phyloP scores from a whole-genome alignment of 2,113 vertebrate species.

The Garra rufa region DNA sequence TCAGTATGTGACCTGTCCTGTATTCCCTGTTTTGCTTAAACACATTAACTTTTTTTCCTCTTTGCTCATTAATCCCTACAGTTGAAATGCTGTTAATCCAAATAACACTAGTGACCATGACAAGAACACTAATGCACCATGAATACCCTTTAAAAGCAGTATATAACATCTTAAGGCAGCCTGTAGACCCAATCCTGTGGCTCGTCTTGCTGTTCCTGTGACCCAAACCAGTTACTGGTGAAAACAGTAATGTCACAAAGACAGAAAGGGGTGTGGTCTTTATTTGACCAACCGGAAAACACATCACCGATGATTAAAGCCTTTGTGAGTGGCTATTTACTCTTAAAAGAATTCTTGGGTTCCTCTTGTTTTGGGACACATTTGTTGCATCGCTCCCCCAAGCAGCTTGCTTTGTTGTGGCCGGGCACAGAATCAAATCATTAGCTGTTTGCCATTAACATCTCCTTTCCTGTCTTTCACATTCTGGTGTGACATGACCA shows the following conservation, averaged over 20 bases:
- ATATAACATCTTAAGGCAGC: constrained; percentile 71
- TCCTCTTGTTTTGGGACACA: not conserved
- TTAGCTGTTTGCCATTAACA: constrained; percentile 60
- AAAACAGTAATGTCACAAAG: constrained; percentile 49
- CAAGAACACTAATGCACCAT: constrained; percentile 80
- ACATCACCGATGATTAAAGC: not conserved
- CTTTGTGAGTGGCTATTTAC: constrained; percentile 11
- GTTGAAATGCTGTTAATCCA: constrained; percentile 87
- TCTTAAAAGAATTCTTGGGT: constrained; percentile 9
- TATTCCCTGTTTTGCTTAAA: constrained; percentile 48
- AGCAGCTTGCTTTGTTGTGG: constrained; percentile 22
- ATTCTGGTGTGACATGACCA: constrained; percentile 90
- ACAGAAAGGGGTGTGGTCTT: constrained; percentile 11
- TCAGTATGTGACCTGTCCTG: not conserved
- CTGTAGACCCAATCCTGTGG: constrained; percentile 81
- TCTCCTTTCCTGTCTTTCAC: constrained; percentile 67
- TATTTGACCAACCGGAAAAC: not conserved
- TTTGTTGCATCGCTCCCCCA: constrained; percentile 13
- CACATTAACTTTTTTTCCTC: constrained; percentile 51
- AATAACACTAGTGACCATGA: constrained; percentile 60
- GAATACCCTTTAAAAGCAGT: constrained; percentile 45
- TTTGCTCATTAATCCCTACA: constrained; percentile 87
- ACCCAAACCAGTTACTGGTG: constrained; percentile 85
- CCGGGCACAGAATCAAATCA: constrained; percentile 35
- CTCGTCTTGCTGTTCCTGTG: constrained; percentile 94